Conservation (phyloP, 2,797 vertebrate genomes). For the Eremophila alpestris region DNA sequence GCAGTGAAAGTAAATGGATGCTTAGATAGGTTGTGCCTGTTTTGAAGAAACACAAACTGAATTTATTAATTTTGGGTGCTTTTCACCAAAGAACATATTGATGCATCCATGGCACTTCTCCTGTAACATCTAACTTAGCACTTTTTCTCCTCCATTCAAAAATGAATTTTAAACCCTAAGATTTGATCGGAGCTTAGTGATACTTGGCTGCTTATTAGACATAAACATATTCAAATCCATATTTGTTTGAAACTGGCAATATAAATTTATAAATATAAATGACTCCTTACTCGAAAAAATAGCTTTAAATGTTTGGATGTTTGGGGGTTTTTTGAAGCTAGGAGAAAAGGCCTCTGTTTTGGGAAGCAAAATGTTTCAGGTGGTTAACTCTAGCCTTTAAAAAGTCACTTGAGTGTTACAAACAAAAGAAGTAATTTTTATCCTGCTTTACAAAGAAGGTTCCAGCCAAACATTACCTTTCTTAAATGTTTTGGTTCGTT, state of each 20-base stretch:
- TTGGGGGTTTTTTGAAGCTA: background rate
- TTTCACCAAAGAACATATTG: background rate
- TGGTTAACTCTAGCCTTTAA: background rate
- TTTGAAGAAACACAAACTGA: background rate
- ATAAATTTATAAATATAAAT: background rate
- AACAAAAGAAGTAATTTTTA: background rate
- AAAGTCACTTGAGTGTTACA: background rate
- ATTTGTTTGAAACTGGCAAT: background rate
- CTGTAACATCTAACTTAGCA: background rate
- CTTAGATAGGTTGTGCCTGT: background rate
- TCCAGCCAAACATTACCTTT: background rate
- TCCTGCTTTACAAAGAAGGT: background rate
- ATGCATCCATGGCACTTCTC: background rate
- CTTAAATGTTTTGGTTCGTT: background rate
- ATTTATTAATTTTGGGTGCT: background rate
- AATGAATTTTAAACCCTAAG: background rate
- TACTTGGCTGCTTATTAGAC: background rate
- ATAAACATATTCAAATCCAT: background rate
- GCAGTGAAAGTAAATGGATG: background rate
- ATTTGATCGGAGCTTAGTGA: background rate
- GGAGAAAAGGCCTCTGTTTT: background rate
- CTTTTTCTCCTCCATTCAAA: background rate
- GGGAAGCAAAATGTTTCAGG: background rate
- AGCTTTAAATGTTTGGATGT: background rate
- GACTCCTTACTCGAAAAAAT: background rate